phyloP scores from a whole-genome alignment of 2,888 invertebrate genomes.

The Hypena proboscidalis region DNA sequence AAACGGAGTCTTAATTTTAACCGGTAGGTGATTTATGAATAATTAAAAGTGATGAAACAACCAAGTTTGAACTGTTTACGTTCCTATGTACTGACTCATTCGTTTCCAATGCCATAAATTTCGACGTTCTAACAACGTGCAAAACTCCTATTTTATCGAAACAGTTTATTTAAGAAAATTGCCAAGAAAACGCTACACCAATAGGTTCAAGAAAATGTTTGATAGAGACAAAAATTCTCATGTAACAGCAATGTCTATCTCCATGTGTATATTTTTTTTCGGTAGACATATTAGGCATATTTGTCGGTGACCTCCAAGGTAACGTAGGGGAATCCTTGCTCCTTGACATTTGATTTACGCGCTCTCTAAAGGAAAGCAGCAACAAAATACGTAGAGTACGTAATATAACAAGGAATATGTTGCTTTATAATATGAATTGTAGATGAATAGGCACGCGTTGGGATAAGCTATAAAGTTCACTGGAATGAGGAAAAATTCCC shows the following conservation, averaged over 20 bases:
- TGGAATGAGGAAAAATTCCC: constrained; percentile 74
- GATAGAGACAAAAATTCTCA: constrained; percentile 11
- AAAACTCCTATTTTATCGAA: constrained; percentile 26
- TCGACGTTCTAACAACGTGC: constrained; percentile 27
- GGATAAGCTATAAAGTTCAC: constrained; percentile 75
- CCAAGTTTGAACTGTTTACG: constrained; percentile 46
- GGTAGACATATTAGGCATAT: constrained; percentile 29
- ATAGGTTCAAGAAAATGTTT: constrained; percentile 12
- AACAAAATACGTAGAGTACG: constrained; percentile 31
- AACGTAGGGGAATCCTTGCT: constrained; percentile 29
- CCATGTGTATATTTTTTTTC: constrained; percentile 12
- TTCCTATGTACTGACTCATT: constrained; percentile 46
- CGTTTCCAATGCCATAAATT: constrained; percentile 30
- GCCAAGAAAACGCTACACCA: constrained; percentile 14
- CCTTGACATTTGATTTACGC: constrained; percentile 45
- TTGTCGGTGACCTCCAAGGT: constrained; percentile 29
- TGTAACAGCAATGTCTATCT: constrained; percentile 16
- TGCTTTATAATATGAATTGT: constrained; percentile 55
- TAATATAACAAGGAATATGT: constrained; percentile 43
- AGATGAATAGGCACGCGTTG: constrained; percentile 58
- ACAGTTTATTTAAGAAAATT: constrained; percentile 22
- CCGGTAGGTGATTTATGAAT: constrained; percentile 61
- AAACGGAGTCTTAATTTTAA: constrained; percentile 61
- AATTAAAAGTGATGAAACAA: constrained; percentile 59
- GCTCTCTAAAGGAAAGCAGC: constrained; percentile 26